Conservation (phyloP, 2,888 invertebrate genomes). For the Amiota communis region DNA sequence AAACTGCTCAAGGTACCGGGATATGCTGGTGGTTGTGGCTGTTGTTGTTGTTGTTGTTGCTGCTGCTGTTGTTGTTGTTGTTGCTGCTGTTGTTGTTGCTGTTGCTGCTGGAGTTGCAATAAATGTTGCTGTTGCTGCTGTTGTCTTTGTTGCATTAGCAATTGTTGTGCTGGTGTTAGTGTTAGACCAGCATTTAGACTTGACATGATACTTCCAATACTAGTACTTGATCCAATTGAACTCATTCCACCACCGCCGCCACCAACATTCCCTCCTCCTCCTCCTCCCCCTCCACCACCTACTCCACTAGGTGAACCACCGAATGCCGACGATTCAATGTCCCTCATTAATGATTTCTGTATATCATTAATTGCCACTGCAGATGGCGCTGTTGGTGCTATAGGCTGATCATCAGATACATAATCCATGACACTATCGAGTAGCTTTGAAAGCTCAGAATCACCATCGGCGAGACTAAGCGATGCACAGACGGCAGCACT, state of each 20-base stretch:
- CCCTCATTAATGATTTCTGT: conserved; percentile 91
- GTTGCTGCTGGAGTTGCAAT: conserved; percentile 48
- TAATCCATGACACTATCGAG: conserved; percentile 89
- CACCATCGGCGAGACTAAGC: conserved; percentile 68
- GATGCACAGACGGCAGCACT: conserved; percentile 29
- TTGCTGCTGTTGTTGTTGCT: conserved; percentile 56
- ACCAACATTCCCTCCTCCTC: conserved; percentile 8
- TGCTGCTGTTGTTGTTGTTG: conserved; percentile 60
- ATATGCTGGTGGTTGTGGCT: conserved; percentile 64
- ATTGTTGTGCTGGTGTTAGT: conserved; percentile 39
- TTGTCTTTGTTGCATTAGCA: conserved; percentile 29
- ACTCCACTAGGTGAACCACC: conserved; percentile 27
- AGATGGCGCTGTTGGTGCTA: conserved; percentile 60
- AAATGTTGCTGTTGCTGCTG: conserved; percentile 50
- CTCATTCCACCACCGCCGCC: conserved; percentile 31
- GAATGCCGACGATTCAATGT: conserved; percentile 79
- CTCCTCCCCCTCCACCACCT: background rate
- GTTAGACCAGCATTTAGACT: background rate
- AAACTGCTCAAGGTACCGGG: conserved; percentile 59
- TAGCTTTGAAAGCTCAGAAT: conserved; percentile 86
- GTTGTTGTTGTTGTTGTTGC: conserved; percentile 50
- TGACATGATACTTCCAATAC: conserved; percentile 37
- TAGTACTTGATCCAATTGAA: conserved; percentile 36
- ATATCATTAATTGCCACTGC: conserved; percentile 87
- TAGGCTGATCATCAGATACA: conserved; percentile 77